Conservation (phyloP, 2,113 vertebrate genomes). For the Oreochromis aureus region DNA sequence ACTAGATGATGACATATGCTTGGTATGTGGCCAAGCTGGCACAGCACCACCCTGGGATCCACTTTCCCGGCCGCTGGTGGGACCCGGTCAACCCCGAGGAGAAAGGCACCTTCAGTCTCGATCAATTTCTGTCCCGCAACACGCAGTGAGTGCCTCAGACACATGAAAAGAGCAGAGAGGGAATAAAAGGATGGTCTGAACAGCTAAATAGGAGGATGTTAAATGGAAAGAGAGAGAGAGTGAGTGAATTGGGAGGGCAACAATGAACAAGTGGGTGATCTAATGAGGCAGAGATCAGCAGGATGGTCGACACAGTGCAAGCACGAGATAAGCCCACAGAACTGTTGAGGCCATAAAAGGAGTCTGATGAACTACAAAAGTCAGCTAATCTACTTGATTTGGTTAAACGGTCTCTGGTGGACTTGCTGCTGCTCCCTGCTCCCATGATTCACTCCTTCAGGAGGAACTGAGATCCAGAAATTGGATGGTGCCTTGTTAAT, state of each 20-base stretch:
- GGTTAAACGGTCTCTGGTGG: constrained; percentile 40
- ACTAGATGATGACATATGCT: constrained; percentile 93
- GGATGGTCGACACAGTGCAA: constrained; percentile 36
- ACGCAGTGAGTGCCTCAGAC: constrained; percentile 77
- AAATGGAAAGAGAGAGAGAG: background rate
- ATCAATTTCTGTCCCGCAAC: constrained; percentile 88
- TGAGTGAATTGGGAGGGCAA: constrained; percentile 19
- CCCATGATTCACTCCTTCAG: constrained; percentile 14
- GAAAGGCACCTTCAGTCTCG: constrained; percentile 85
- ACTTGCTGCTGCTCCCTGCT: constrained; percentile 19
- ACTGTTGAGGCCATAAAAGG: constrained; percentile 47
- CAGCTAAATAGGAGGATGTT: constrained; percentile 18
- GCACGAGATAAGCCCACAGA: constrained; percentile 51
- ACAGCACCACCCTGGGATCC: constrained; percentile 80
- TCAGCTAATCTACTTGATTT: constrained; percentile 64
- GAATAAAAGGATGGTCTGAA: background rate
- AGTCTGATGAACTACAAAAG: constrained; percentile 58
- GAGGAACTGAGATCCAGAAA: background rate
- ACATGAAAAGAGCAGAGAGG: background rate
- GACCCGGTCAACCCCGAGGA: constrained; percentile 67
- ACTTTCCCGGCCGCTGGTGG: constrained; percentile 87
- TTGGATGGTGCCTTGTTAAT: constrained; percentile 39
- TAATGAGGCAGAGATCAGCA: constrained; percentile 56
- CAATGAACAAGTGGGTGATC: constrained; percentile 61
- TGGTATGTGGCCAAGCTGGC: constrained; percentile 93